Conservation (phyloP, 2,797 vertebrate genomes). For the Mus caroli region DNA sequence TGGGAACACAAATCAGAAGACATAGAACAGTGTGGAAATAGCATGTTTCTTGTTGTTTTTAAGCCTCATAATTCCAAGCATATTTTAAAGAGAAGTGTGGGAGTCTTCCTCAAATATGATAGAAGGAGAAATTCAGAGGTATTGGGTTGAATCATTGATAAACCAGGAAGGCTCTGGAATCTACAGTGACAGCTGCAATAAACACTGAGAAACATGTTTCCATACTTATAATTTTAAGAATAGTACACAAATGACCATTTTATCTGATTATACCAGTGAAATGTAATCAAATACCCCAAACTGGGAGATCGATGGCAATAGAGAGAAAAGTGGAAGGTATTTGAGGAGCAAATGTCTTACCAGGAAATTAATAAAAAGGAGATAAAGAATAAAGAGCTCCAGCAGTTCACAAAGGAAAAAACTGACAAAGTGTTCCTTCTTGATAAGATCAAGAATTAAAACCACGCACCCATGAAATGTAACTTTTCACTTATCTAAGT, state of each 20-base stretch:
- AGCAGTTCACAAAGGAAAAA: slow-evolving; percentile 38
- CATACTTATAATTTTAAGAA: background rate
- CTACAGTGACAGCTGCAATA: background rate
- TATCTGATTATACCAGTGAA: background rate
- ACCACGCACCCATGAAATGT: slow-evolving; percentile 46
- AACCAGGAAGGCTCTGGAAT: background rate
- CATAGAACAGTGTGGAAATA: background rate
- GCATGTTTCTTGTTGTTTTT: background rate
- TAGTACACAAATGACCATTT: background rate
- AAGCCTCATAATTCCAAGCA: background rate
- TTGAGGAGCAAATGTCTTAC: slow-evolving; percentile 21
- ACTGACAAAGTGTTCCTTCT: background rate
- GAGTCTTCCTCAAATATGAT: background rate
- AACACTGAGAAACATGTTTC: background rate
- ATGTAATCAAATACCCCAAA: background rate
- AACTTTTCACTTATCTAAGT: slow-evolving; percentile 65
- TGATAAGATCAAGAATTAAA: slow-evolving; percentile 56
- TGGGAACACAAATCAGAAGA: background rate
- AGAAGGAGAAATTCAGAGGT: background rate
- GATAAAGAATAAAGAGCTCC: slow-evolving; percentile 10
- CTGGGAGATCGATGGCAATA: background rate
- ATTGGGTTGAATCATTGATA: slow-evolving; percentile 20
- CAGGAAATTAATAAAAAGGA: background rate
- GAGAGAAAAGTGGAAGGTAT: background rate
- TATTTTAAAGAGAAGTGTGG: background rate